phyloP scores from a whole-genome alignment of 2,113 vertebrate genomes.

The Gavialis gangeticus region DNA sequence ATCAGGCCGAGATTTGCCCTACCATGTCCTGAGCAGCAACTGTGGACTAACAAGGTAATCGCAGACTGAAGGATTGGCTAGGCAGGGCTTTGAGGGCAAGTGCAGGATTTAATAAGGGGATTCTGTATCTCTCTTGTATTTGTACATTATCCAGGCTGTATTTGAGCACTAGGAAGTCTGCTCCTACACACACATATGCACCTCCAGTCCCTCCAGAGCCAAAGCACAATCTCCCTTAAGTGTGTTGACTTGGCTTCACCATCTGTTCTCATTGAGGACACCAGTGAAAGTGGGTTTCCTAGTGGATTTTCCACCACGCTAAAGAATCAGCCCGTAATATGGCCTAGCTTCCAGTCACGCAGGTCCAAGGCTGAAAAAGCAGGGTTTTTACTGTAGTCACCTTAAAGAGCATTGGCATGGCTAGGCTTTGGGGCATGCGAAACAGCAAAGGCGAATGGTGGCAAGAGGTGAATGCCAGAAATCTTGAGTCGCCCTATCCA shows the following conservation, averaged over 20 bases:
- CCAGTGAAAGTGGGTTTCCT: neutral
- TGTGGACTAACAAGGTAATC: neutral
- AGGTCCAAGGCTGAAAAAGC: neutral
- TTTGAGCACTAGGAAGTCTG: neutral
- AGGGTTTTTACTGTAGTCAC: neutral
- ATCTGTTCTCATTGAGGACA: neutral
- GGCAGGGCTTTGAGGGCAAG: neutral
- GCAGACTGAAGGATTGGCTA: neutral
- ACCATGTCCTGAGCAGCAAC: neutral
- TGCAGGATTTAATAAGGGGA: neutral
- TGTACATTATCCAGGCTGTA: neutral
- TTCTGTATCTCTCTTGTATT: neutral
- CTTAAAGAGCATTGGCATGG: neutral
- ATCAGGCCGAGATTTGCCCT: neutral
- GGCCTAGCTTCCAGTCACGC: neutral
- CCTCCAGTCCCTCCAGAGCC: neutral
- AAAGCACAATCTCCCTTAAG: neutral
- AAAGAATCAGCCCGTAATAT: neutral
- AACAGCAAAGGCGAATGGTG: neutral
- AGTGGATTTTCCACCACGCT: neutral
- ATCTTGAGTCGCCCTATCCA: too few species aligned
- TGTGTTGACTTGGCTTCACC: neutral
- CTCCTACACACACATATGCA: neutral
- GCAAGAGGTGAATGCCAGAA: too few species aligned
- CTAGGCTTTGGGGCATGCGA: neutral